These are phyloP conservation scores for Cyaniris semiargus DNA, from an alignment of 2,888 invertebrate species.

Conservation along the genomic window DNA sequence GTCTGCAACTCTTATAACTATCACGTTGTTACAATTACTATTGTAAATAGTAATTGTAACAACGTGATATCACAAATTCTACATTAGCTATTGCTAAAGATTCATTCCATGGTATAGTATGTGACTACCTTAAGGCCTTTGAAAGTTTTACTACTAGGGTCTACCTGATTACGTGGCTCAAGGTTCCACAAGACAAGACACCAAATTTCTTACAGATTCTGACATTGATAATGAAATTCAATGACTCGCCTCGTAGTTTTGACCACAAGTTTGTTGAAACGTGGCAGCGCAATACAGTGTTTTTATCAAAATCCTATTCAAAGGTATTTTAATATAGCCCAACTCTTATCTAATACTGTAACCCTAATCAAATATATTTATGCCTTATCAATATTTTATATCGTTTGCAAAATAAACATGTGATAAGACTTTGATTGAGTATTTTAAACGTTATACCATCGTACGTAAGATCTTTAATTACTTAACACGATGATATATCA, in stretches of 20 bases:
- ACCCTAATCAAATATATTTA: background rate
- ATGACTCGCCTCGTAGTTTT: background rate
- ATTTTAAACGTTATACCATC: background rate
- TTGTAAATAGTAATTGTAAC: too few relatives aligned
- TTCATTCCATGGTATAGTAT: background rate
- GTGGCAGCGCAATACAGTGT: background rate
- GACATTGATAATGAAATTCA: too few relatives aligned
- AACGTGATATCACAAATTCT: background rate
- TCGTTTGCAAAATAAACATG: conserved; percentile 65
- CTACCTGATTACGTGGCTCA: too few relatives aligned
- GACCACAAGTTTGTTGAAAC: background rate
- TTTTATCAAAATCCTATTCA: background rate
- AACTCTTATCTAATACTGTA: background rate
- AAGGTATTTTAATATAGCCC: background rate
- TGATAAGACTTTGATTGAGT: conserved; percentile 37
- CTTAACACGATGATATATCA: background rate
- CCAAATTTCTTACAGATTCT: too few relatives aligned
- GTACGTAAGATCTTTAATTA: background rate
- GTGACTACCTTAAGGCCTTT: background rate
- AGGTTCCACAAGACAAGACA: too few relatives aligned
- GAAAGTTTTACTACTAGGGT: background rate
- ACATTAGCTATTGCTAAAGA: background rate
- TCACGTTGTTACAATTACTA: background rate
- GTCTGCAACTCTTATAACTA: background rate
- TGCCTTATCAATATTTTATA: conserved; percentile 66